Conservation (phyloP, 1,140 invertebrate genomes). For the Trichonephila inaurata region DNA sequence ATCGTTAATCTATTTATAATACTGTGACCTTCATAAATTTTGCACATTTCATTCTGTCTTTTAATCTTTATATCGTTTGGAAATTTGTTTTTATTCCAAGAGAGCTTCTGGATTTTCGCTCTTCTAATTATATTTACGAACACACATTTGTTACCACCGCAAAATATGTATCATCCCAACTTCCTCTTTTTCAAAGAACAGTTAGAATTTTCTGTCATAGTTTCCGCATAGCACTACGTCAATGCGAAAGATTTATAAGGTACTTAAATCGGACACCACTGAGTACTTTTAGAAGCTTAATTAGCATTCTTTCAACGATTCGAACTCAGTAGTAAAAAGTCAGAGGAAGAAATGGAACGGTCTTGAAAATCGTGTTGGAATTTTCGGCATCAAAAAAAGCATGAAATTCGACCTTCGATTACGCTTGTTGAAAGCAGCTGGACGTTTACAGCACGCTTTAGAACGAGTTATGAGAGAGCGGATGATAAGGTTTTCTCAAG, state of each 20-base stretch:
- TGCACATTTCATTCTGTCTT: not conserved
- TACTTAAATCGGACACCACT: conserved; percentile 17
- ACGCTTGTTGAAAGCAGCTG: not conserved
- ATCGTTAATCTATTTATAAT: not conserved
- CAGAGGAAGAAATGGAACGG: not conserved
- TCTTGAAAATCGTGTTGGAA: conserved; percentile 29
- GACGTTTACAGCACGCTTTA: not conserved
- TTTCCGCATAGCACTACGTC: conserved; percentile 10
- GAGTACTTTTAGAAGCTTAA: conserved; percentile 26
- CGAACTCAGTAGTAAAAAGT: conserved; percentile 3
- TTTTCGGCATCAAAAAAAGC: not conserved
- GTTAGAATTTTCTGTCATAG: not conserved
- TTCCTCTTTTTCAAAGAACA: conserved; percentile 13
- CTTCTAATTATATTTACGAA: not conserved
- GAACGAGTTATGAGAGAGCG: not conserved
- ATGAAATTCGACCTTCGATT: conserved; percentile 20
- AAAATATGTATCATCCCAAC: not conserved
- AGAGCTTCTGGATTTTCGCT: not conserved
- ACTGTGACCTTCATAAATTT: not conserved
- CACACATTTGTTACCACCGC: not conserved
- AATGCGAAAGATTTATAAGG: not conserved
- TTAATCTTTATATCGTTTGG: not conserved
- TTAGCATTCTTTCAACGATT: conserved; percentile 26
- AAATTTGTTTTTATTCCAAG: not conserved
- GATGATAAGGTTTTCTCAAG: not conserved